phyloP scores from a whole-genome alignment of 2,797 vertebrate genomes.

The Odontamblyopus lacepedii region DNA sequence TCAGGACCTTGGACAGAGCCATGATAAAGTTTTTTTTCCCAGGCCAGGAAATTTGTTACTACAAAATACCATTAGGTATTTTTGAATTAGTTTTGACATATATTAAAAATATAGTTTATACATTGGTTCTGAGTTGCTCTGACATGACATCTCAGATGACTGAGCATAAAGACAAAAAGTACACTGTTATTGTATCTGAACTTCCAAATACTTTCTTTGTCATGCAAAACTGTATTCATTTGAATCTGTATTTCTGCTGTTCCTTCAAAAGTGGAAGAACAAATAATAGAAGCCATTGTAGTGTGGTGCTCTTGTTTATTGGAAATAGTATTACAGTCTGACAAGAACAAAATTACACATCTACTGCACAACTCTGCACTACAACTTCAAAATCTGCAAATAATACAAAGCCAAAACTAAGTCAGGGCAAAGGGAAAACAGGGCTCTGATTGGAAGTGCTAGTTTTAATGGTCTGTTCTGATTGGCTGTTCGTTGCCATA shows the following conservation, averaged over 20 bases:
- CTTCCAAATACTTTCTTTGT: neutral
- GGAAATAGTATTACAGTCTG: conserved; percentile 70
- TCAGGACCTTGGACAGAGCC: conserved; percentile 43
- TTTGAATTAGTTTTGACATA: neutral
- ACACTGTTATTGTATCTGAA: neutral
- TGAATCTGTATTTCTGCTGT: neutral
- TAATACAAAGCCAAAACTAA: conserved; percentile 46
- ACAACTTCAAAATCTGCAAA: conserved; percentile 32
- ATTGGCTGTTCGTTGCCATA: neutral
- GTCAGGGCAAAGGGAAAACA: neutral
- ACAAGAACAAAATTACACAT: conserved; percentile 68
- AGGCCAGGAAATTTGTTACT: neutral
- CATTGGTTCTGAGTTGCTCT: neutral
- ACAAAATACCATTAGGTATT: no score
- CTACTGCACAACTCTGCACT: conserved; percentile 45
- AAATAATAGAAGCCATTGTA: conserved; percentile 55
- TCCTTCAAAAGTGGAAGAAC: conserved; percentile 24
- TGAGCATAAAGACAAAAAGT: neutral
- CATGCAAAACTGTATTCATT: neutral
- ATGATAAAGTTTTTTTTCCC: neutral
- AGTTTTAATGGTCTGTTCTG: neutral
- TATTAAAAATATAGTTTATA: neutral
- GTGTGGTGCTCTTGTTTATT: conserved; percentile 75
- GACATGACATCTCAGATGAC: neutral
- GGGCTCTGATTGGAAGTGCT: conserved; percentile 10